Evolutionary conservation across 2,888 invertebrate species (phyloP).

Genomic region (Macroteleia sp.): DNA sequence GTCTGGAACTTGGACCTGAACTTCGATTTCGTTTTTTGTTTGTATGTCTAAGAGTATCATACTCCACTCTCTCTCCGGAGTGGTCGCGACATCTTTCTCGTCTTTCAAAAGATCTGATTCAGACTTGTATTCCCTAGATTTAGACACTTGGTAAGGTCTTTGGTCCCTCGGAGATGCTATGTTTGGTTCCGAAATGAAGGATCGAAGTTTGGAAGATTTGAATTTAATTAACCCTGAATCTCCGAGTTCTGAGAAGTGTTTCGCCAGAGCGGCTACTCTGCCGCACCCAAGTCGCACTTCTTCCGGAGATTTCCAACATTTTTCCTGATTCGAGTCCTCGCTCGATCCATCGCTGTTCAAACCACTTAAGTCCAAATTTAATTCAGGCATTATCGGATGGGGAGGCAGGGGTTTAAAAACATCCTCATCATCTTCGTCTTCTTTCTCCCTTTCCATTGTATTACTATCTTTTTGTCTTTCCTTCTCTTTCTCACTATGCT

Average conservation of each 20-base stretch:
- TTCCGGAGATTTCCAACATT: conserved; percentile 89
- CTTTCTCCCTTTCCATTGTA: conserved; percentile 52
- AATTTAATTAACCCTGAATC: conserved; percentile 81
- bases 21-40: conserved; percentile 66
- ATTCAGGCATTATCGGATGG: conserved; percentile 74
- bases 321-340: conserved; percentile 78
- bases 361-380: conserved; percentile 82
- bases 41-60: conserved; percentile 77
- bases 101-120: conserved; percentile 74
- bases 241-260: conserved; percentile 86
- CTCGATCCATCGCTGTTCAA: conserved; percentile 76
- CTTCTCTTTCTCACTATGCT: not conserved
- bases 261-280: conserved; percentile 89
- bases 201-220: conserved; percentile 73
- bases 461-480: conserved; percentile 19
- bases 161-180: conserved; percentile 73
- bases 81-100: conserved; percentile 70
- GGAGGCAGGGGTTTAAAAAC: conserved; percentile 13
- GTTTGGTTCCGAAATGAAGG: conserved; percentile 82
- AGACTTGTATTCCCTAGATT: conserved; percentile 74
- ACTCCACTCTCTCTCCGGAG: conserved; percentile 75
- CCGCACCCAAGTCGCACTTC: conserved; percentile 88
- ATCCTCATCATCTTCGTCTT: not conserved
- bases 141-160: conserved; percentile 38
- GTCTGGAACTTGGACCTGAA: conserved; percentile 17